A percentile compares a stretch with the other conserved stretches of the same genome.
Conservation (phyloP, 2,888 invertebrate genomes). For the Andricus quercusramuli region DNA sequence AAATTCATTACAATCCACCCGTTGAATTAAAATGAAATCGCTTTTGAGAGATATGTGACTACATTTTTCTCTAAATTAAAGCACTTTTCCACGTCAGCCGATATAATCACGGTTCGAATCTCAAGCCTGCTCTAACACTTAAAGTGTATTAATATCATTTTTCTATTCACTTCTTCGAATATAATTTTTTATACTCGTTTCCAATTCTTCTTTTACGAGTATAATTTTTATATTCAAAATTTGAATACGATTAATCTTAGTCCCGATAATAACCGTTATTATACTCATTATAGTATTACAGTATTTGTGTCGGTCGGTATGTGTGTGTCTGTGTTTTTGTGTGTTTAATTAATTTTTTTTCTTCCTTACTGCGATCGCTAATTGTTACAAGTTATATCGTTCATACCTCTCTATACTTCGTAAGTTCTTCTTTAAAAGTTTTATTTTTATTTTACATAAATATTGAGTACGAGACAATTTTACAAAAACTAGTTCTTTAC, state of each 20-base stretch:
- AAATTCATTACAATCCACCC: neutral
- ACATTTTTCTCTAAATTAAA: slow-evolving; percentile 56
- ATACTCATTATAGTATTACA: slow-evolving; percentile 40
- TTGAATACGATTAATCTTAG: slow-evolving; percentile 1
- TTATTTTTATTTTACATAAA: slow-evolving; percentile 68
- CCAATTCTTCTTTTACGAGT: neutral
- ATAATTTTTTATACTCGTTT: neutral
- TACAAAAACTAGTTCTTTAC: slow-evolving; percentile 65
- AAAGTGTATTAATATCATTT: slow-evolving; percentile 17
- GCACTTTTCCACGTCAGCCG: slow-evolving; percentile 57
- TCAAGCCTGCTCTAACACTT: slow-evolving; percentile 9
- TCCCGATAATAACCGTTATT: slow-evolving; percentile 31
- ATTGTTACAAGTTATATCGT: slow-evolving; percentile 57
- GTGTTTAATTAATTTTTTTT: slow-evolving; percentile 14
- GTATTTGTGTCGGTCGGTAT: slow-evolving; percentile 43
- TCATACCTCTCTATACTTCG: slow-evolving; percentile 39
- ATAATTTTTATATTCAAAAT: neutral
- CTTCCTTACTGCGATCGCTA: slow-evolving; percentile 47
- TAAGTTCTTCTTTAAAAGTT: slow-evolving; percentile 43
- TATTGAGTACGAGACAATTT: slow-evolving; percentile 73
- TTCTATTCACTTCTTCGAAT: neutral
- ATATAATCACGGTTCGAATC: slow-evolving; percentile 50
- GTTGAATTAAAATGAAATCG: slow-evolving; percentile 25
- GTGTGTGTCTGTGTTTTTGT: slow-evolving; percentile 41
- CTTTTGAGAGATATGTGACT: slow-evolving; percentile 50